Percentiles rank a stretch among this genome's conserved stretches.
Conservation (phyloP, 2,797 vertebrate genomes). For the Manis crassicaudata region DNA sequence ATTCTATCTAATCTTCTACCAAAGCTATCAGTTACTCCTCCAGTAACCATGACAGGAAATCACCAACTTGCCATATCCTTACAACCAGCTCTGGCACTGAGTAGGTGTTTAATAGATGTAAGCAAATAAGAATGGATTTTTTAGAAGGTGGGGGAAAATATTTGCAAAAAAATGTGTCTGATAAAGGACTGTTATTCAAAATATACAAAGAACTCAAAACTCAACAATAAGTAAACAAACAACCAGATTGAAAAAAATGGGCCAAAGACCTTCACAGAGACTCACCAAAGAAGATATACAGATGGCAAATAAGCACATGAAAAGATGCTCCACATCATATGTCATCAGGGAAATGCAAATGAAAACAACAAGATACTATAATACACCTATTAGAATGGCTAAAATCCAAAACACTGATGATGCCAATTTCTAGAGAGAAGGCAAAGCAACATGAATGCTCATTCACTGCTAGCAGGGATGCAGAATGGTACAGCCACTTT, state of each 20-base stretch:
- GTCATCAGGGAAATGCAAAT: not conserved
- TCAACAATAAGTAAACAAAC: not conserved
- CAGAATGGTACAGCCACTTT: not conserved
- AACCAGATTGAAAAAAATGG: not conserved
- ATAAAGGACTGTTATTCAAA: not conserved
- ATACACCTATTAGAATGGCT: not conserved
- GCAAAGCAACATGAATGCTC: not conserved
- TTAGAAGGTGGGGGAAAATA: not conserved
- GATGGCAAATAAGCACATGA: not conserved
- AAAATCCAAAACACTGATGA: not conserved
- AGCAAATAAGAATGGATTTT: not conserved
- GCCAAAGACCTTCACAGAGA: not conserved
- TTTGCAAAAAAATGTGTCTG: not conserved
- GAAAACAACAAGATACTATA: not conserved
- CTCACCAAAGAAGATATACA: no score
- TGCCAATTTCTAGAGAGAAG: not conserved
- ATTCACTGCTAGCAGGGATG: not conserved
- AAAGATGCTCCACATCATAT: not conserved
- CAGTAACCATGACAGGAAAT: not conserved
- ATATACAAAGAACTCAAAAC: not conserved
- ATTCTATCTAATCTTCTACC: no score
- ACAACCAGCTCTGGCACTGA: not conserved
- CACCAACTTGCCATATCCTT: rapidly evolving
- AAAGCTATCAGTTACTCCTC: not conserved
- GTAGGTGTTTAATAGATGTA: not conserved